Evolutionary conservation across 2,888 invertebrate species (phyloP).

Genomic region (Phengaris arion): DNA sequence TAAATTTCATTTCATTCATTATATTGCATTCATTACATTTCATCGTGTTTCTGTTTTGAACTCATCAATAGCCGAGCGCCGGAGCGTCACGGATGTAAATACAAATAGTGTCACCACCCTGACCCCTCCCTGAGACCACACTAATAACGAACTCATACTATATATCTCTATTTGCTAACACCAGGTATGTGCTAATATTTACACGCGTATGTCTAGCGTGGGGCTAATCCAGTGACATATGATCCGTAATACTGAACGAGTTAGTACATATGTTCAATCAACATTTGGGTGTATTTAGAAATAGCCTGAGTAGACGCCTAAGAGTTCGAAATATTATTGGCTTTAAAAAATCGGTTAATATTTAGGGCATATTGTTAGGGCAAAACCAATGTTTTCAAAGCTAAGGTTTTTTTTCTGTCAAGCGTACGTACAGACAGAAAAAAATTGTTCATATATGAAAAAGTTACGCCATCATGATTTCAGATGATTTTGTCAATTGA

Average conservation of each 20-base stretch:
- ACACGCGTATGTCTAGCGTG: conserved; percentile 21
- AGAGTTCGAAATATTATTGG: too few relatives aligned
- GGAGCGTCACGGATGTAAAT: conserved; percentile 31
- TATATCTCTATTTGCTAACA: conserved; percentile 48
- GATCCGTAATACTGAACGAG: conserved; percentile 21
- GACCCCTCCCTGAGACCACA: conserved; percentile 43
- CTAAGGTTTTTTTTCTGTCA: too few relatives aligned
- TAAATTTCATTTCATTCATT: background rate
- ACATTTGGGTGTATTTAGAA: too few relatives aligned
- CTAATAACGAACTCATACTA: conserved; percentile 56
- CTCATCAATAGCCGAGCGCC: conserved; percentile 7
- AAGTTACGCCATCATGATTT: too few relatives aligned
- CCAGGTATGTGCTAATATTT: conserved; percentile 25
- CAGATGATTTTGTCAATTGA: too few relatives aligned
- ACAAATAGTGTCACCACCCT: conserved; percentile 35
- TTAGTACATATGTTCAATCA: too few relatives aligned
- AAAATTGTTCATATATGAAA: too few relatives aligned
- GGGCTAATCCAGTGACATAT: conserved; percentile 27
- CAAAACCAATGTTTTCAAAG: too few relatives aligned
- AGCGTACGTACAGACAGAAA: too few relatives aligned
- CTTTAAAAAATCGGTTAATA: too few relatives aligned
- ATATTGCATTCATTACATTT: background rate
- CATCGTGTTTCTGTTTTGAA: conserved; percentile 4
- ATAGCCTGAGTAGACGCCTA: too few relatives aligned
- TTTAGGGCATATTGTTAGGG: too few relatives aligned